Evolutionary conservation across 2,888 invertebrate species (phyloP), one percentile per base, ranked within the genome.

Genomic region (Megastigmus dorsalis): DNA sequence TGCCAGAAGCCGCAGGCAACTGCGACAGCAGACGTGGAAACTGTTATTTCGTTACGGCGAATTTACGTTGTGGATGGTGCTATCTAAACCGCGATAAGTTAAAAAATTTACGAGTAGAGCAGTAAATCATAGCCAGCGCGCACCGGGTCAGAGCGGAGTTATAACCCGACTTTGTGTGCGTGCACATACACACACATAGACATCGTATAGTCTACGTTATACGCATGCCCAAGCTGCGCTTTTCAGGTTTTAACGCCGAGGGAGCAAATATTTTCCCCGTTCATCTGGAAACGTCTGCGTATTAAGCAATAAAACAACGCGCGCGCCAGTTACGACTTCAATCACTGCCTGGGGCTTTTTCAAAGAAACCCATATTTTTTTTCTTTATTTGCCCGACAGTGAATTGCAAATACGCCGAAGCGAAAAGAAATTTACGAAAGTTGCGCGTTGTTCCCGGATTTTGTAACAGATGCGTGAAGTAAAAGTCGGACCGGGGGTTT

Each of bases 71-170:
- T 41, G 67, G 77, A 79, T 78, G 79, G 80, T 72, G 80, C 80
- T 83, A 85, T 84, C 84, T 83, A 82, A 84, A 82, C 81, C 81
- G 77, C 80, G 79, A 82, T 84, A 83, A 84, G 82, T 83, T 82
- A 78, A 82, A 85, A 84, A 83, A 85, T 85, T 85, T 85, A 85
- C 80, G 84, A 81, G 80, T 79, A 67, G 23, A 18, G 75, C 82
- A 75, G 80, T 85, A 85, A 85, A 85, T 85, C 84, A 84, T 76
- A 52, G 73, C 45, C 13, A n/a, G n/a, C 10, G 63, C 76, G 70
- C 66, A 68, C 63, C 55, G 38, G 74, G 63, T 60, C 54, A 41
- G 63, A 43, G 52, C 48, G 67, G 33, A 59, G 71, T 70, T 71
- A 65, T 57, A 59, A n/a, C n/a, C n/a, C n/a, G n/a, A n/a, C n/a